A percentile compares a stretch with the other conserved stretches of the same genome.
Evolutionary conservation across 2,888 invertebrate genomes (phyloP).

Genomic region (Drosophila formosana): DNA sequence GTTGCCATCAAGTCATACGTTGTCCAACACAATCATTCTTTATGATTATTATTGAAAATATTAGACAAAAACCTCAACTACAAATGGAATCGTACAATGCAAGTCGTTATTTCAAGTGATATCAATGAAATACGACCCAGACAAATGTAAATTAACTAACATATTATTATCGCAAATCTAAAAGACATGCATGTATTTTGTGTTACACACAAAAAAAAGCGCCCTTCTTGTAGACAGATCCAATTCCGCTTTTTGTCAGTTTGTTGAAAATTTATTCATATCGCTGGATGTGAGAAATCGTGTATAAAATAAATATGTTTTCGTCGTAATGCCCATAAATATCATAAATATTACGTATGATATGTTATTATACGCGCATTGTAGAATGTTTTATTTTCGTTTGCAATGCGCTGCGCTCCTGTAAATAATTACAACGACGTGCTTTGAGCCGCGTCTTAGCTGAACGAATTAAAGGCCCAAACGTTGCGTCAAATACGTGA

Average conservation of each 20-base stretch:
- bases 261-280: slow-evolving; percentile 67
- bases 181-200: neutral
- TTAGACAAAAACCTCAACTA: neutral
- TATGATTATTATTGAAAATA: slow-evolving; percentile 18
- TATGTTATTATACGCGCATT: slow-evolving; percentile 58
- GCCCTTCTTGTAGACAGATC: slow-evolving; percentile 3
- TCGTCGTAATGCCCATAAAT: slow-evolving; percentile 67
- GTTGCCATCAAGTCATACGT: slow-evolving; percentile 50
- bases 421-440: slow-evolving; percentile 79
- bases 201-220: neutral
- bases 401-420: slow-evolving; percentile 52
- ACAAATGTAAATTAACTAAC: neutral
- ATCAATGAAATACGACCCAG: too few relatives aligned
- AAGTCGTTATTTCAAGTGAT: too few relatives aligned
- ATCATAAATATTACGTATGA: slow-evolving; percentile 63
- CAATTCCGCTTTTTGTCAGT: slow-evolving; percentile 7
- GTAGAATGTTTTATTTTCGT: slow-evolving; percentile 56
- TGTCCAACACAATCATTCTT: slow-evolving; percentile 15
- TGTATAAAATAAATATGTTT: slow-evolving; percentile 66
- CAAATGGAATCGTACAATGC: neutral
- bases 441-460: slow-evolving; percentile 57
- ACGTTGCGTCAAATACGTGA: slow-evolving; percentile 81
- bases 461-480: slow-evolving; percentile 77
- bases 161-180: neutral
- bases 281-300: slow-evolving; percentile 43